Percentiles rank a stretch among this genome's conserved stretches.
Conservation (phyloP, 1,140 invertebrate genomes). For the Neodiprion pinetum region DNA sequence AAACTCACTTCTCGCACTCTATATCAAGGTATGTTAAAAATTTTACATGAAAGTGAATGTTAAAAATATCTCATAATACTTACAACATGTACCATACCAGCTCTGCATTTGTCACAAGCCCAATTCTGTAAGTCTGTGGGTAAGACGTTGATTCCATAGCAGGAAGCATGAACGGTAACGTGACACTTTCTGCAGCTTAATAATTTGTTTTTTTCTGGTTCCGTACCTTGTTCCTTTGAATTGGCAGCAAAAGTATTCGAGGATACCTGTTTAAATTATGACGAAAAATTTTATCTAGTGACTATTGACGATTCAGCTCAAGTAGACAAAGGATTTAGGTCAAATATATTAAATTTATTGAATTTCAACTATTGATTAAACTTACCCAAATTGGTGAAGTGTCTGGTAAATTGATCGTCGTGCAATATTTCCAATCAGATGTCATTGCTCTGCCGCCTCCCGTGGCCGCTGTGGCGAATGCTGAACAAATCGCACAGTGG, state of each 20-base stretch:
- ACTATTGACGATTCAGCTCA: not conserved
- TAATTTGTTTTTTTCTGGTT: conserved; percentile 56
- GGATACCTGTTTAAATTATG: conserved; percentile 44
- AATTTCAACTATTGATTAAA: conserved; percentile 15
- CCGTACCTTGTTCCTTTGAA: conserved; percentile 51
- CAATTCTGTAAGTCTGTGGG: conserved; percentile 54
- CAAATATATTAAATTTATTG: conserved; percentile 14
- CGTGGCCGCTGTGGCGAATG: conserved; percentile 44
- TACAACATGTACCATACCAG: conserved; percentile 49
- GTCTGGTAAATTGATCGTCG: conserved; percentile 51
- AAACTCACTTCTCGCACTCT: too few species aligned
- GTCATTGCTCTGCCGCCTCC: conserved; percentile 49
- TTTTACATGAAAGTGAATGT: conserved; percentile 42
- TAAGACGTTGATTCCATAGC: conserved; percentile 58
- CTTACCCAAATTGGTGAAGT: conserved; percentile 57
- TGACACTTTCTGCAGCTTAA: conserved; percentile 58
- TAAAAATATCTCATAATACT: conserved; percentile 35
- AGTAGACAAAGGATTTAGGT: not conserved
- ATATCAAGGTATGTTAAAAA: not conserved
- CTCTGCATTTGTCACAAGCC: conserved; percentile 62
- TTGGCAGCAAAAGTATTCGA: conserved; percentile 54
- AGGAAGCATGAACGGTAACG: conserved; percentile 61
- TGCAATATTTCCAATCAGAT: conserved; percentile 54
- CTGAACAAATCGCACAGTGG: conserved; percentile 54
- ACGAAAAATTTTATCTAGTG: not conserved